Evolutionary conservation across 2,797 vertebrate genomes (phyloP), one percentile per base, ranked within the genome.

Genomic region (Harpagifer antarcticus): DNA sequence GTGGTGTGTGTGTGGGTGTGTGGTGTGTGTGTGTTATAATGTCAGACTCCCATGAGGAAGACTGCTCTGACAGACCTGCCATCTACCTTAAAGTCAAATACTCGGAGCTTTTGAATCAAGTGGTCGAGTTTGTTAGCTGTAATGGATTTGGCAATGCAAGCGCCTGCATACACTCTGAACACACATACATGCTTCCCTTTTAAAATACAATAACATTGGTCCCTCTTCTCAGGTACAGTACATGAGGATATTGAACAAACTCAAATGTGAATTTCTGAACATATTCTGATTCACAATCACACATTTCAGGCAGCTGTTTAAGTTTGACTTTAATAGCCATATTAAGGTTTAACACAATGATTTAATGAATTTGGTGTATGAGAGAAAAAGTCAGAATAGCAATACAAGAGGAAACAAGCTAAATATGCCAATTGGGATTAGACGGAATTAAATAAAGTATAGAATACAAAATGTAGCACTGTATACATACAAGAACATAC

Each of bases 91-190:
- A 62, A 75, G 60, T 75, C 66, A 83, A 83, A 57, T n/a, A 79
- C 73, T 64, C 65, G 5, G 17, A 72, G 33, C n/a, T 54, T 57
- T 50, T 0, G 1, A 80, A 66, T 80, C 84, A 75, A 33, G 56
- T 62, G 42, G 44, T 61, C 58, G 74, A 76, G 78, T 80, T 70
- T 84, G 53, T 68, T 74, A 45, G 55, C 53, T 66, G 58, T 83
- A 71, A 85, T 64, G 40, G 65, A 78, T 78, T 81, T 78, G 54
- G 62, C 48, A 50, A 68, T 61, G 71, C 60, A 73, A 80, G 59
- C 45, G 52, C 52, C 49, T 55, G n/a, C 65, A 72, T 15, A 23
- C 23, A 48, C 47, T 63, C 40, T 43, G 8, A 54, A 49, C 31
- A 54, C 37, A 47, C 17, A 9, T 13, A 49, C 56, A 59, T 53